These are phyloP conservation scores for Myocastor coypus DNA, from an alignment of 2,113 vertebrate species.

Conservation along the genomic window DNA sequence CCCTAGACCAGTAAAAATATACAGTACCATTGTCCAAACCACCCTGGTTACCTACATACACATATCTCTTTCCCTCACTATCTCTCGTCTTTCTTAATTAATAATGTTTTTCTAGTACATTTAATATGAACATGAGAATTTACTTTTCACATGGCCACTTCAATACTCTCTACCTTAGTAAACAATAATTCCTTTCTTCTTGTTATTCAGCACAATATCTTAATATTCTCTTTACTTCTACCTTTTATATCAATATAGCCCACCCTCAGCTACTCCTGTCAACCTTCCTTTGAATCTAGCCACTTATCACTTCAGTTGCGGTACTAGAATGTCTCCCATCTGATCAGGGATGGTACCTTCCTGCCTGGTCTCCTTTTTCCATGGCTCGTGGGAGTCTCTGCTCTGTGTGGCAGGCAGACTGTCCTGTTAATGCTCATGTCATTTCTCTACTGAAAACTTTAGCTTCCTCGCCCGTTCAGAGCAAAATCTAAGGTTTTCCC, in stretches of 20 bases:
- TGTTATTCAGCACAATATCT: background rate
- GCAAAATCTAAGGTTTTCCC: background rate
- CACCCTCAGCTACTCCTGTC: background rate
- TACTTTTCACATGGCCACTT: background rate
- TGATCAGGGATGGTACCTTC: background rate
- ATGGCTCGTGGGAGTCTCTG: background rate
- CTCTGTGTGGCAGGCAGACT: background rate
- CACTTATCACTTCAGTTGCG: background rate
- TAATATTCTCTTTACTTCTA: background rate
- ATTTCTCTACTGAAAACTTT: background rate
- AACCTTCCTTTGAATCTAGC: background rate
- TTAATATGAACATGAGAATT: background rate
- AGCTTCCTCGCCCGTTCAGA: background rate
- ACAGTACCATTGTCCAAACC: too few relatives aligned
- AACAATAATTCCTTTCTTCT: background rate
- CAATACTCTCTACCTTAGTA: background rate
- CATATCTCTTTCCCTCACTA: too few relatives aligned
- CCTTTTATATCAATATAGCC: background rate
- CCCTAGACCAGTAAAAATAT: too few relatives aligned
- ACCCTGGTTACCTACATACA: too few relatives aligned
- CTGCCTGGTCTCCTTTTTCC: background rate
- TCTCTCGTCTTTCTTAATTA: background rate
- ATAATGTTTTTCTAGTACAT: background rate
- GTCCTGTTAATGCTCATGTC: background rate
- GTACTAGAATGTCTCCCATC: background rate